Percentiles rank a stretch among this genome's conserved stretches.
These are phyloP conservation scores for Montipora efflorescens DNA, from an alignment of 64 coral and sea anemone genomes.

Conservation along the genomic window DNA sequence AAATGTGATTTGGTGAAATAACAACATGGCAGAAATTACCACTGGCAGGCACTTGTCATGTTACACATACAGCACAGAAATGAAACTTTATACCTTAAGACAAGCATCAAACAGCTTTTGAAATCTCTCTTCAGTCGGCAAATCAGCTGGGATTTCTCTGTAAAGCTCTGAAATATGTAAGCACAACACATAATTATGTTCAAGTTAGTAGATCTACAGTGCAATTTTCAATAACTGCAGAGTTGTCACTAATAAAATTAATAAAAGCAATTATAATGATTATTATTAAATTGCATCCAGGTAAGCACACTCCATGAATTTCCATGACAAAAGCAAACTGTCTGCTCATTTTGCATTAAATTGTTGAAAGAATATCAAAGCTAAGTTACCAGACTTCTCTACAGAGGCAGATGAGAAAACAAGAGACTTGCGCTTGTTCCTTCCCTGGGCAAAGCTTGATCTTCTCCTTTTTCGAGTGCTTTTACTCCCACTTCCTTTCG, in stretches of 20 bases:
- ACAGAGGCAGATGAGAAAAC: constrained; percentile 38
- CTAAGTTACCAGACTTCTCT: constrained; percentile 2
- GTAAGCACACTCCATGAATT: too few species aligned
- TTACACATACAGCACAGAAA: not conserved
- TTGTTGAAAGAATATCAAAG: not conserved
- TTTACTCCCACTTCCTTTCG: constrained; percentile 47
- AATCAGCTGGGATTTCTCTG: constrained; percentile 72
- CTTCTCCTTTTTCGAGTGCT: constrained; percentile 77
- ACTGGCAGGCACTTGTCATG: too few species aligned
- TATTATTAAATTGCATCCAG: too few species aligned
- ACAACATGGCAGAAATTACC: too few species aligned
- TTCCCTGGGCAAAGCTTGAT: constrained; percentile 90
- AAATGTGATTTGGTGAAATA: too few species aligned
- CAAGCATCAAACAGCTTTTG: constrained; percentile 81
- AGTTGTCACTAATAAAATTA: too few species aligned
- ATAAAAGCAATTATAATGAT: too few species aligned
- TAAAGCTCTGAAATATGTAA: constrained; percentile 66
- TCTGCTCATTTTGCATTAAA: not conserved
- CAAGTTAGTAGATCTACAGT: too few species aligned
- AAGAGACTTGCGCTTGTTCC: constrained; percentile 88
- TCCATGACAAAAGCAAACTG: too few species aligned
- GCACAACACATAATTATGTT: not conserved
- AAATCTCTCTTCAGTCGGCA: constrained; percentile 70
- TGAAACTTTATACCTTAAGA: constrained; percentile 64
- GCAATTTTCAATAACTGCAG: too few species aligned